Evolutionary conservation across 2,113 vertebrate species (phyloP), one percentile per base, ranked within the genome.

Genomic region (Connochaetes taurinus): DNA sequence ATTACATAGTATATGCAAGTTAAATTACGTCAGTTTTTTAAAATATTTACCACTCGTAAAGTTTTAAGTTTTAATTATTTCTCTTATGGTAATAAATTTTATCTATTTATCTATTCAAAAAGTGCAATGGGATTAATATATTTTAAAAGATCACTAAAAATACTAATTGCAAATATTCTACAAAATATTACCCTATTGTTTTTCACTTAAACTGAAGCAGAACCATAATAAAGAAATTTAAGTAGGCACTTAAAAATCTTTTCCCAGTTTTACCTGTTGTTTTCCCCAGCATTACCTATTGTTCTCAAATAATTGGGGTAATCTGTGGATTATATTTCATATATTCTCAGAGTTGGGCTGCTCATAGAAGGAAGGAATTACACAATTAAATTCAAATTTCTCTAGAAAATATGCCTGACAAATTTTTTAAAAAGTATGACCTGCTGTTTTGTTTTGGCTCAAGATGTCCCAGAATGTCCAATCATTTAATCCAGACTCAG

Each of bases 11-110:
- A 52, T 2, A 14, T 4, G 5, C 67, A 71, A 85, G 45, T 64
- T 85, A 92, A 55, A 55, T 87, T 50, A 36, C 21, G 19, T 13
- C 53, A 3, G 0, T 23, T 84, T 55, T 89, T 57, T 90, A 3
- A 4, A 84, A n/a, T 21, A 16, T 45, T 6, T 19, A 53, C 19
- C 50, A 67, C 45, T 94, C 58, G 58, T 52, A 55, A 64, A 88
- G 21, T 58, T 62, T n/a, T 88, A 93, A 90, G 47, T 62, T 62
- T 23, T 60, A 60, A 91, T 83, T 33, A 50, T 87, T 96, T 98
- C 14, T 64, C 82, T 94, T 57, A 21, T 58, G 55, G 85, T 58
- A 91, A 78, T 19, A 50, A n/a, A 83, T 57, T 93, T 94, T 58
- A 87, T 47, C 45, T 71, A 94, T 33, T 76, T 90, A 90, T 76